phyloP scores from a whole-genome alignment of 2,888 invertebrate species.

The Himalopsyche kuldschensis region DNA sequence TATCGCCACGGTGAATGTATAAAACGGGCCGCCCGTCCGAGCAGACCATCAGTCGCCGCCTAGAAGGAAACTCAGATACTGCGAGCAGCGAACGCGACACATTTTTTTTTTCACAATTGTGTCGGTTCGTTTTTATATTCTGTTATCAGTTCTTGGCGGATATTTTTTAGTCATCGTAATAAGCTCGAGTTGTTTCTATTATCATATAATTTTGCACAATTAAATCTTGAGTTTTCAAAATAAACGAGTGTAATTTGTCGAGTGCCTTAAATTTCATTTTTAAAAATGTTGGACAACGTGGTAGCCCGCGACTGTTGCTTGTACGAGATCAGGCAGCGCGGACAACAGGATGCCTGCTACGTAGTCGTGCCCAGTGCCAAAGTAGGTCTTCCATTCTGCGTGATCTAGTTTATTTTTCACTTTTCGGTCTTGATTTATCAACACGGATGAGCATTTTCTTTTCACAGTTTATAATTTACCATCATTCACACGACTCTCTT shows the following conservation, averaged over 20 bases:
- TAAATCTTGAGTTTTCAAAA: too few species aligned
- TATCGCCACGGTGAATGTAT: slow-evolving; percentile 43
- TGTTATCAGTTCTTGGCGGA: slow-evolving; percentile 1
- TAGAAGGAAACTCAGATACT: slow-evolving; percentile 32
- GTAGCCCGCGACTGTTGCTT: slow-evolving; percentile 61
- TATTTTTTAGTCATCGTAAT: neutral
- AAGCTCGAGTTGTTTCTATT: too few species aligned
- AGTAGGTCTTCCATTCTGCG: slow-evolving; percentile 50
- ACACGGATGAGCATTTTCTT: too few species aligned
- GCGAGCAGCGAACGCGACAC: neutral
- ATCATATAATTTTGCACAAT: too few species aligned
- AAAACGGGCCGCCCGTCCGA: slow-evolving; percentile 53
- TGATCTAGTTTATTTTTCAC: neutral
- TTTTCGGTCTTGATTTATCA: neutral
- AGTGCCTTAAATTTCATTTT: neutral
- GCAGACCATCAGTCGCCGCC: slow-evolving; percentile 68
- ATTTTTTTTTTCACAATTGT: neutral
- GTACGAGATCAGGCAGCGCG: slow-evolving; percentile 68
- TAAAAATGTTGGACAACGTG: slow-evolving; percentile 54
- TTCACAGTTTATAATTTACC: too few species aligned
- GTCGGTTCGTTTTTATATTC: neutral
- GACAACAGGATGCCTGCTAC: slow-evolving; percentile 67
- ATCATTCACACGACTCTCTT: too few species aligned
- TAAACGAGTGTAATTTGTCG: neutral
- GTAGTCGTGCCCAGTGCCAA: slow-evolving; percentile 70